A percentile compares a stretch with the other conserved stretches of the same genome.
These are phyloP conservation scores for Heteromormyrus szaboi DNA, from an alignment of 2,797 vertebrate species.

Conservation along the genomic window DNA sequence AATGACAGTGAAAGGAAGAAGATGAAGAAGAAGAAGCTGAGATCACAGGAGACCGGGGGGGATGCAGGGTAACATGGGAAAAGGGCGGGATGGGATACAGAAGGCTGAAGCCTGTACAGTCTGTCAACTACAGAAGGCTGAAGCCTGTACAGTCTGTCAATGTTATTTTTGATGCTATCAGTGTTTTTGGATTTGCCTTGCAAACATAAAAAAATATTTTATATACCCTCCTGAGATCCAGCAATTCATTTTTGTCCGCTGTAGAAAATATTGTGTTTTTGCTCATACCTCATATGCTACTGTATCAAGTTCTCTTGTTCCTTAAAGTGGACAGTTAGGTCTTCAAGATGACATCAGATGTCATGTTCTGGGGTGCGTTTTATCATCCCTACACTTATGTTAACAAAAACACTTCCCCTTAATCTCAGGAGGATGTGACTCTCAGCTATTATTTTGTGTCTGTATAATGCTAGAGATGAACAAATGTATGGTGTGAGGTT, in stretches of 20 bases:
- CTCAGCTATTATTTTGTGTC: background rate
- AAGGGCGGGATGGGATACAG: background rate
- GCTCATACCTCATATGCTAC: background rate
- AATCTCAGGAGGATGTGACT: background rate
- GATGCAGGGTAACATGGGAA: constrained; percentile 57
- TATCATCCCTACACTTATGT: background rate
- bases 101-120: background rate
- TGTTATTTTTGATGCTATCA: background rate
- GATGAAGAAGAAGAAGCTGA: constrained; percentile 82
- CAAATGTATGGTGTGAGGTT: background rate
- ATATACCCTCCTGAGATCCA: background rate
- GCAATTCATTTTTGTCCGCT: background rate
- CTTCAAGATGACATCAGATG: background rate
- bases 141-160: too few species aligned
- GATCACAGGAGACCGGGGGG: constrained; percentile 48
- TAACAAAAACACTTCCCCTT: background rate
- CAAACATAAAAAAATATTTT: background rate
- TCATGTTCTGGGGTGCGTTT: background rate
- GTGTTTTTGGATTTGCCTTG: background rate
- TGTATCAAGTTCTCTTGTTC: background rate
- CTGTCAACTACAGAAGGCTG: background rate
- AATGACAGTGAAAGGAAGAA: constrained; percentile 63
- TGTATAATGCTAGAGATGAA: background rate
- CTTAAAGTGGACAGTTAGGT: background rate
- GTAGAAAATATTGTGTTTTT: background rate